Base-by-base conservation (phyloP, 2,113 vertebrate genomes). In the Tragelaphus buxtoni region DNA sequence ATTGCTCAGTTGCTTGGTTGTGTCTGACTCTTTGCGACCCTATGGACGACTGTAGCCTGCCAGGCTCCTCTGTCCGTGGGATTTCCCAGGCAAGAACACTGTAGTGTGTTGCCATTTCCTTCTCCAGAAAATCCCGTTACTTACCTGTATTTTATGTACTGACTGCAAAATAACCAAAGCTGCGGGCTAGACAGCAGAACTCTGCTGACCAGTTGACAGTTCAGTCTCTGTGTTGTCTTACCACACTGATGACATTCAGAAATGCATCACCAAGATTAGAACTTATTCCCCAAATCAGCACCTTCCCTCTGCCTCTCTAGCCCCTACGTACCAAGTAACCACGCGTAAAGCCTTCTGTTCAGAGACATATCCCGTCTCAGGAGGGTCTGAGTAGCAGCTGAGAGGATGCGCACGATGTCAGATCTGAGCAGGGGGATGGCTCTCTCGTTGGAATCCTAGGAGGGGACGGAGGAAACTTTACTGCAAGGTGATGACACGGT, bases 351-450 rank as follows among this genome's bases (percentile, higher is more conserved):
- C 56, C 99, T 99, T 97, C 99, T 99, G 96, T 99, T 99, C 32
- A 99, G 99, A 63, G 99, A 99, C 99, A 99, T 99, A 97, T 99
- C 99, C 98, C 99, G 99, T 89, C 99, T 99, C 96, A 99, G 99
- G 30, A 99, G 98, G 0, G 99, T 99, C 91, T 99, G 99, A 0
- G 98, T 98, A 51, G 99, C 99, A 2, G 99, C 99, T 14, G 99
- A 99, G 76, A 99, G 99, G 88, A 99, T 95, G 10, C 95, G 96
- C 60, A 99, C 98, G 63, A 99, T 69, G 85, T 99, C 99, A 16
- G 99, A 94, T 7, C 93, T 97, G 80, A 18, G 98, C 61, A 99
- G 85, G 7, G 99, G 96, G 80, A 99, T 98, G 65, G 98, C 93
- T 55, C 98, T 97, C 90, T 99, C 98, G 0, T 30, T 97, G 91